Evolutionary conservation across 2,113 vertebrate genomes (phyloP), one percentile per base, ranked within the genome.

Genomic region (Machaerirhynchus nigripectus): DNA sequence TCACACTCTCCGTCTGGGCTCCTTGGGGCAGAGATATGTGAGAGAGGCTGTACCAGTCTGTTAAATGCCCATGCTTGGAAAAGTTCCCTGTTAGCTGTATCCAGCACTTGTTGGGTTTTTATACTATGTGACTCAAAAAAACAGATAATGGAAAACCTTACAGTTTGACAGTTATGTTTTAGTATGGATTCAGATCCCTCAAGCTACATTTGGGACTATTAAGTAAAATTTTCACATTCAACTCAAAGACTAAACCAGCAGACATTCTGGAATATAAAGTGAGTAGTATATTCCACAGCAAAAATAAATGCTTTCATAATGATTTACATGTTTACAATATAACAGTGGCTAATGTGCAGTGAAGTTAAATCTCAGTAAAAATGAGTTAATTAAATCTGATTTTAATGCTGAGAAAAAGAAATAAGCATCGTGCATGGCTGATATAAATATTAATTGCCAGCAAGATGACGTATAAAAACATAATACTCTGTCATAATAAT

Each of bases 381-480:
- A 94, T 91, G 30, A 90, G 65, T 94, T 96, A 96, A 95, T 96
- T 95, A 86, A 88, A 75, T 90, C 86, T 31, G 67, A 61, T 80
- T 93, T 91, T 89, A 91, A 73, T 88, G 40, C 59, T 95, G 69
- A 94, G 79, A 67, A 94, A 89, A 91, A 91, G 56, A 93, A 96
- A 93, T 76, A 79, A 90, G 39, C 74, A 88, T 56, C 31, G 61
- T 88, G 68, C 74, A 90, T 59, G 53, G 74, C 46, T 94, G 80
- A 89, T 91, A 87, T 55, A 91, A 95, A 89, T 96, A 97, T 96
- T 95, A 96, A 91, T 95, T 87, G 30, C 85, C 52, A 80, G 8
- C 8, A 85, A 61, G 49, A 84, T 91, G 88, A 90, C 86, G 79
- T 84, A 88, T 84, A 67, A 84, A 92, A 88, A 57, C 4, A 11